Base-by-base conservation (phyloP, 1,140 invertebrate species). In the Meloidogyne hapla region DNA sequence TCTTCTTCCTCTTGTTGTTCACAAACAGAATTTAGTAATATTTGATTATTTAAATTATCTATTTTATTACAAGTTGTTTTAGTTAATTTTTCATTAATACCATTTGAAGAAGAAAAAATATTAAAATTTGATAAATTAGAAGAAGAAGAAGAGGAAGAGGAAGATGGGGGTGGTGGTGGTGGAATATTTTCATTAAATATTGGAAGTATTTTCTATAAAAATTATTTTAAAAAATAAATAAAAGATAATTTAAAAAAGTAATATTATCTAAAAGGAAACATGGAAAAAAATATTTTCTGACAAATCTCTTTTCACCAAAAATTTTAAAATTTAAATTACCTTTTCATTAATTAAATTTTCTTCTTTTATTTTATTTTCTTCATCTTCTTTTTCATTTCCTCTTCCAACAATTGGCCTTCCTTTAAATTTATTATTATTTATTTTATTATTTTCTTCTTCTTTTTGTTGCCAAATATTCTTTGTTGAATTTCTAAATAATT, bases 401-500 rank as follows among this genome's bases (percentile, higher is more conserved):
- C 28, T 38, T 13, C 69, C 63, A 28, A 56, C 48, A 56, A 56
- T 56, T 21, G 48, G 48, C n/a, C 48, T 56, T 56, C 48, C 48
- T 56, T 26, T 69, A n/a, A 38, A 75, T 75, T 74, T 10, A 12
- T 61, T 74, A 28, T 38, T 33, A n/a, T 25, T 69, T 28, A 28
- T 74, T 74, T 74, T 6, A 9, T 56, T 73, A 28, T 38, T 33
- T 25, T 48, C 70, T n/a, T 23, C 28, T 12, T 26, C 9, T 15
- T 56, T 12, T 61, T 33, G 45, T 26, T 13, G 26, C 63, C 63
- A 15, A 69, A 38, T 21, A 40, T 45, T 69, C 28, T 76, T 76
- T 23, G 65, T 33, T 6, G 2, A 33, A 69, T 45, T 68, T 61
- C 81, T 79, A 4, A 86, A 71, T 6, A 87, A 67, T 56, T 87